Base-by-base conservation (phyloP, 1,140 invertebrate genomes). In the Drosophila varians region DNA sequence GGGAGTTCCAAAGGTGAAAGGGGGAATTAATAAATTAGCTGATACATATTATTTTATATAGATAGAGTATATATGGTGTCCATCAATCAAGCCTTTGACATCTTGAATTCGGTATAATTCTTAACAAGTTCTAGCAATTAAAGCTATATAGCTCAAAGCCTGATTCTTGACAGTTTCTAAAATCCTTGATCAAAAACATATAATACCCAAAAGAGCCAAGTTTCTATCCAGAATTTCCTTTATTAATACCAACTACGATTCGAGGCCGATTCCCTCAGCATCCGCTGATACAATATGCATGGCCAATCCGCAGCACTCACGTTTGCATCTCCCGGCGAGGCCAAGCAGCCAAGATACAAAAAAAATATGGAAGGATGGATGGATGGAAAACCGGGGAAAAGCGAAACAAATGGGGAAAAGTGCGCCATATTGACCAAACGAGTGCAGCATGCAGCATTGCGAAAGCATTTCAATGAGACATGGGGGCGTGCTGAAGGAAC, bases 401-500 rank as follows among this genome's bases (percentile, higher is more conserved):
- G 36, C 66, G 69, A 71, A 72, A 71, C 66, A 65, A 66, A 66
- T 66, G 60, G 62, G 62, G 26, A 46, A 70, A 72, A 72, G 68
- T 51, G 80, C 75, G 75, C 79, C 80, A 86, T 84, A 84, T 84
- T 84, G 79, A 86, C 79, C 79, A 86, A 84, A 78, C 61, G 79
- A 84, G 75, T 84, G 61, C 72, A 84, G 71, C 71, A 64, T 66
- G 62, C 62, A 66, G 46, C 46, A 65, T 66, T 74, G 64, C 72
- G 43, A 72, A 74, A 77, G 78, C 77, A 68, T 70, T 60, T 69
- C 70, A 55, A 56, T 65, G 64, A 68, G 62, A 45, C 40, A 43
- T 47, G 58, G 53, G 57, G 51, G 53, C 28, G 71, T 43, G 28
- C 8, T 16, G 14, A 16, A 42, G 38, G 38, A 8, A 18, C 1